Evolutionary conservation across 1,140 invertebrate genomes (phyloP), one percentile per base, ranked within the genome.

Genomic region (Drosophila lini): DNA sequence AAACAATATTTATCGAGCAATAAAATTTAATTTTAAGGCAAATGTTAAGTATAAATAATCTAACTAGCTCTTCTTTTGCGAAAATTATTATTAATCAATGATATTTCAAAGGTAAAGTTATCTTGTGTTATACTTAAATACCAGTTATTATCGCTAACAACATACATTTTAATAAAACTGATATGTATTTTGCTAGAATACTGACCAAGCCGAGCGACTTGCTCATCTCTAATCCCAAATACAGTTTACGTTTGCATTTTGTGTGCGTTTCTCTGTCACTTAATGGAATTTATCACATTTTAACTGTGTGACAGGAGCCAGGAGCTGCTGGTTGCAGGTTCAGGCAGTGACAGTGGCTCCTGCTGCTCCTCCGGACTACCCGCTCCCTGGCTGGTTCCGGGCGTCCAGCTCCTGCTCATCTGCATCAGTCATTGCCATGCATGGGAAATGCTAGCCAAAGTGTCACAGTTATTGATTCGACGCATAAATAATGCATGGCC

Each of bases 271-370:
- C 55, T 41, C 83, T 86, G 80, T 80, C 84, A 88, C 84, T 83
- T 88, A 88, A 88, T 88, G 77, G 84, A 88, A 88, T 88, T 88
- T 88, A 88, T 88, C 84, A 88, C 83, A 88, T 88, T 88, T 88
- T 83, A 88, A 88, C 83, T 80, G 80, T 77, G 84, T 88, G 83
- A 88, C 83, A 88, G 76, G 70, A 88, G 68, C 58, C 81, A 77
- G 77, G 22, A 28, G 79, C 70, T 62, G 71, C 59, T 84, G 75
- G 77, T 57, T 80, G 45, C 64, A 59, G 61, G 68, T 58, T 75
- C 67, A 76, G 63, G 50, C 65, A 69, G 53, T 58, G 52, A 22
- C 34, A 38, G 19, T 55, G 38, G 41, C 32, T 32, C 10, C 45
- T 40, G 42, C 5, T 52, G 16, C n/a, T 73, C 31, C 55, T 44